Evolutionary conservation across 2,888 invertebrate species (phyloP), one percentile per base, ranked within the genome.

Genomic region (Galerucella calmariensis): DNA sequence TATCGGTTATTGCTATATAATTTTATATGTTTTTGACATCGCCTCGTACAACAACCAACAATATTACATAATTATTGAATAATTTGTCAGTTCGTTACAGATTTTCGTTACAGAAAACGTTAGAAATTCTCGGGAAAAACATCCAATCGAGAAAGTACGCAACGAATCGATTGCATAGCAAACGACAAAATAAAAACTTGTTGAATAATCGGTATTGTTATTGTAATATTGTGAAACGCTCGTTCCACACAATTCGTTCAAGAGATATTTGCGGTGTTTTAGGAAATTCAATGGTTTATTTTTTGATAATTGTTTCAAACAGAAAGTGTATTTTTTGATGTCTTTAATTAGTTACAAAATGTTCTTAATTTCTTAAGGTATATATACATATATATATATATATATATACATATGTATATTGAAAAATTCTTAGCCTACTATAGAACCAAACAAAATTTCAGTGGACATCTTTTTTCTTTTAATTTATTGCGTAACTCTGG

Each of bases 191-290:
- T 24, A 61, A 61, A 61, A 59, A 35, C 24, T 20, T n/a, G 69
- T 69, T 69, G 35, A 69, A 69, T 69, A 69, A 69, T 16, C 27
- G 69, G 35, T n/a, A 69, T 69, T 69, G 69, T 69, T 59, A 48
- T 51, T 35, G 48, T 62, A 24, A 51, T 48, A n/a, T 69, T 61
- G 27, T 24, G 69, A 63, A 69, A 69, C 27, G 6, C 24, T 58
- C n/a, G 56, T 56, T 56, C 2, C 56, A 10, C 20, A 16, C 20
- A 20, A 20, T 56, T 56, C 16, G 20, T 20, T 56, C 6, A 2
- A 56, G 51, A 35, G 48, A 12, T 48, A 14, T 48, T 48, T 48
- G 48, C 11, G 48, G 14, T 56, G 2, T 9, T 56, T 20, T 56
- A 20, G 51, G 6, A 51, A 14, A 51, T 51, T 51, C 51, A 35